Conservation (phyloP, 2,888 invertebrate genomes). For the Clistopyga incitator region DNA sequence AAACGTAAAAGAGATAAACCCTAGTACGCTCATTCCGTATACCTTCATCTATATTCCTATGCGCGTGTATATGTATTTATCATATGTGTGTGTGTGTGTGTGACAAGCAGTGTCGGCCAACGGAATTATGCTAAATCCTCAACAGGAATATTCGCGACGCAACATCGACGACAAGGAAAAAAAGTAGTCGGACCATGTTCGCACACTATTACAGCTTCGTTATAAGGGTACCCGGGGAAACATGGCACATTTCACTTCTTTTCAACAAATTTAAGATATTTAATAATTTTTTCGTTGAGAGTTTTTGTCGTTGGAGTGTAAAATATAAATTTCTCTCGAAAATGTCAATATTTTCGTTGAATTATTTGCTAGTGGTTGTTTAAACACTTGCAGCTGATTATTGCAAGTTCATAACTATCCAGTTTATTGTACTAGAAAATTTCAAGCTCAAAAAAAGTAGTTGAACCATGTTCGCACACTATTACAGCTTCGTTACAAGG, state of each 20-base stretch:
- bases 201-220: background rate
- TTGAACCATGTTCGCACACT: background rate
- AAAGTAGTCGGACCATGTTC: constrained; percentile 13
- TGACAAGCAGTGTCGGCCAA: constrained; percentile 69
- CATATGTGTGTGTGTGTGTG: constrained; percentile 16
- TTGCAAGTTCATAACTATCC: too few relatives aligned
- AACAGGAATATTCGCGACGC: constrained; percentile 77
- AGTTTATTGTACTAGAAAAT: too few relatives aligned
- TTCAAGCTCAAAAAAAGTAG: constrained; percentile 14
- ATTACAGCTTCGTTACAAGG: constrained; percentile 3
- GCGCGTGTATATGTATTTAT: background rate
- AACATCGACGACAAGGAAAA: constrained; percentile 67
- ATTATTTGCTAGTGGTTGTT: too few relatives aligned
- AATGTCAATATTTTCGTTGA: too few relatives aligned
- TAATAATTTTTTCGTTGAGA: background rate
- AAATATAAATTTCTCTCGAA: too few relatives aligned
- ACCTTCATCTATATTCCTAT: background rate
- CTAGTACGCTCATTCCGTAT: background rate
- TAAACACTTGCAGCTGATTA: too few relatives aligned
- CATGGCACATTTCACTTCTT: background rate
- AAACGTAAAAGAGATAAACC: constrained; percentile 35
- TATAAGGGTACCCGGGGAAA: constrained; percentile 1
- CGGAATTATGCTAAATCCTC: constrained; percentile 78
- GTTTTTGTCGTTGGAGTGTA: too few relatives aligned
- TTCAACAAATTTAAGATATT: background rate